These are phyloP conservation scores for Leptobrachium leishanense DNA, from an alignment of 2,113 vertebrate species.

Conservation along the genomic window DNA sequence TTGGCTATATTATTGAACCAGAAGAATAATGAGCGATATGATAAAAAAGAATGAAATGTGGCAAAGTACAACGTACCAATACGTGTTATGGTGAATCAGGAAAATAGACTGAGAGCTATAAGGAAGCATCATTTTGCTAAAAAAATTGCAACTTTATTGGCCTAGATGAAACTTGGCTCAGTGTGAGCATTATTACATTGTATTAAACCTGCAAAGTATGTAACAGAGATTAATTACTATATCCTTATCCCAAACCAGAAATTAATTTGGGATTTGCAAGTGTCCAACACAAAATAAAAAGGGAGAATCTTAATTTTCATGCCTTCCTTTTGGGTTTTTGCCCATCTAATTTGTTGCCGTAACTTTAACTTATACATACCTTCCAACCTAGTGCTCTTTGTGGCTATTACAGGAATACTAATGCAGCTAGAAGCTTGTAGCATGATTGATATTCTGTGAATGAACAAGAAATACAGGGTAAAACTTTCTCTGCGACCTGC, in stretches of 20 bases:
- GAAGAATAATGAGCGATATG: too few relatives aligned
- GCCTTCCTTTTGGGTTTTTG: neutral
- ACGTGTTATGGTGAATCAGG: too few relatives aligned
- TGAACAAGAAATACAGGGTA: constrained; percentile 23
- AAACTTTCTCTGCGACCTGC: constrained; percentile 35
- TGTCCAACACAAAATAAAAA: neutral
- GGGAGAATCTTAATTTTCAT: neutral
- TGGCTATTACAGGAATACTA: constrained; percentile 40
- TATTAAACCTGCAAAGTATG: constrained; percentile 3
- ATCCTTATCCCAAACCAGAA: neutral
- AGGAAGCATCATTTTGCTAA: too few relatives aligned
- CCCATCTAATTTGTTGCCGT: neutral
- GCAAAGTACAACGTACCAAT: too few relatives aligned
- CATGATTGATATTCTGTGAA: constrained; percentile 40
- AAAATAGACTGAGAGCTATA: too few relatives aligned
- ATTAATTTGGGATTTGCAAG: constrained; percentile 1
- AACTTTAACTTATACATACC: constrained; percentile 43
- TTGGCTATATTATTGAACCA: too few relatives aligned
- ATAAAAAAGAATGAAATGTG: too few relatives aligned
- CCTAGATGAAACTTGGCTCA: too few relatives aligned
- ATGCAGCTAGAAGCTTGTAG: constrained; percentile 30
- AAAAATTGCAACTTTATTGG: too few relatives aligned
- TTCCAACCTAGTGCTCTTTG: constrained; percentile 47
- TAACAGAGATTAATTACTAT: neutral
- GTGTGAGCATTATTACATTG: neutral